Conservation (phyloP, 2,113 vertebrate species). For the Chaenocephalus aceratus region DNA sequence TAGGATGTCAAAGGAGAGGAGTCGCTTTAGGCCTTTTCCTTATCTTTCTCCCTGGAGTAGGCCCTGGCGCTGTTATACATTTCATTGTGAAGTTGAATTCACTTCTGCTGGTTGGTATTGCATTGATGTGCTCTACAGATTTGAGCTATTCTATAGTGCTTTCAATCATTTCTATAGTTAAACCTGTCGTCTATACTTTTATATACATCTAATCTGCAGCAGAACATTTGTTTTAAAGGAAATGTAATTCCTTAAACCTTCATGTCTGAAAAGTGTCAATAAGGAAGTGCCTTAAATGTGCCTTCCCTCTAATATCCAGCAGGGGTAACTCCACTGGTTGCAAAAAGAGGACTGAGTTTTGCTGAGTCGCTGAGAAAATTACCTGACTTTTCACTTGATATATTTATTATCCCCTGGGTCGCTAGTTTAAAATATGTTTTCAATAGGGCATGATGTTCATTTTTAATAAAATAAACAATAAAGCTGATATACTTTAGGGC, state of each 20-base stretch:
- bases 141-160: neutral
- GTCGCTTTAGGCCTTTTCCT: conserved; percentile 53
- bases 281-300: too few species aligned
- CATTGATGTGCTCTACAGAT: neutral
- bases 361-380: too few species aligned
- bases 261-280: too few species aligned
- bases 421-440: too few species aligned
- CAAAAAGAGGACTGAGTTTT: neutral
- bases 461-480: too few species aligned
- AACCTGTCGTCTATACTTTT: neutral
- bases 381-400: too few species aligned
- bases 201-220: neutral
- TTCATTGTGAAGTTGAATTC: conserved; percentile 4
- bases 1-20: conserved; percentile 47
- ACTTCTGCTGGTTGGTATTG: conserved; percentile 15
- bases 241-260: neutral
- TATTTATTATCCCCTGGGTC: too few species aligned
- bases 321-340: too few species aligned
- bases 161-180: neutral
- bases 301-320: too few species aligned
- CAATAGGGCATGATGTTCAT: too few species aligned
- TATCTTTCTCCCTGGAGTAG: conserved; percentile 17
- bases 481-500: too few species aligned
- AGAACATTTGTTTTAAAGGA: neutral
- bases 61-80: conserved; percentile 7